phyloP scores from a whole-genome alignment of 2,797 vertebrate species.

The Anguilla megastoma region DNA sequence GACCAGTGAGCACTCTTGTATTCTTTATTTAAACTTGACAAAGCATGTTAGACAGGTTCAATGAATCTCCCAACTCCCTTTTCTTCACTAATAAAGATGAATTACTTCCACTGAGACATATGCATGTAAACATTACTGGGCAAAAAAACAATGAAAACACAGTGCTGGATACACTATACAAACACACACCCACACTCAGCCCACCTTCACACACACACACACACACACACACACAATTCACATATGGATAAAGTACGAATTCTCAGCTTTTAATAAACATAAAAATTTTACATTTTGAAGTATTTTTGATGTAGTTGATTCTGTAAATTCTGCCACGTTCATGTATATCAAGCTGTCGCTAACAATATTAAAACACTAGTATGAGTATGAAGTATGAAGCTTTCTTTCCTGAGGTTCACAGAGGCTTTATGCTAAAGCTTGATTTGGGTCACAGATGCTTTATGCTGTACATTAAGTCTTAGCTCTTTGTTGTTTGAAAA shows the following conservation, averaged over 20 bases:
- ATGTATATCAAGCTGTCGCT: background rate
- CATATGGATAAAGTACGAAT: too few species aligned
- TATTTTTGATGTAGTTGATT: slow-evolving; percentile 42
- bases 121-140: background rate
- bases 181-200: too few species aligned
- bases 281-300: background rate
- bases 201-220: too few species aligned
- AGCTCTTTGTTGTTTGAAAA: slow-evolving; percentile 52
- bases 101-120: background rate
- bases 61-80: background rate
- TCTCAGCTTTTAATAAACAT: too few species aligned
- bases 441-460: slow-evolving; percentile 51
- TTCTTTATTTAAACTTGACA: background rate
- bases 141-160: background rate
- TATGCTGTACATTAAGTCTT: slow-evolving; percentile 48
- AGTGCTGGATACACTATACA: background rate
- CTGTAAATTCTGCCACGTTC: slow-evolving; percentile 29
- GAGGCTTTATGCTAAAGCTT: slow-evolving; percentile 50
- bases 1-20: background rate
- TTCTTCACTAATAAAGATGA: background rate
- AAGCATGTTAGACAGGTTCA: background rate
- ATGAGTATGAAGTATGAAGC: background rate
- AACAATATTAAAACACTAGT: background rate
- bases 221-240: too few species aligned
- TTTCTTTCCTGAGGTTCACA: slow-evolving; percentile 36